These are phyloP conservation scores for Cathartes aura DNA, from an alignment of 2,113 vertebrate genomes.

Conservation along the genomic window DNA sequence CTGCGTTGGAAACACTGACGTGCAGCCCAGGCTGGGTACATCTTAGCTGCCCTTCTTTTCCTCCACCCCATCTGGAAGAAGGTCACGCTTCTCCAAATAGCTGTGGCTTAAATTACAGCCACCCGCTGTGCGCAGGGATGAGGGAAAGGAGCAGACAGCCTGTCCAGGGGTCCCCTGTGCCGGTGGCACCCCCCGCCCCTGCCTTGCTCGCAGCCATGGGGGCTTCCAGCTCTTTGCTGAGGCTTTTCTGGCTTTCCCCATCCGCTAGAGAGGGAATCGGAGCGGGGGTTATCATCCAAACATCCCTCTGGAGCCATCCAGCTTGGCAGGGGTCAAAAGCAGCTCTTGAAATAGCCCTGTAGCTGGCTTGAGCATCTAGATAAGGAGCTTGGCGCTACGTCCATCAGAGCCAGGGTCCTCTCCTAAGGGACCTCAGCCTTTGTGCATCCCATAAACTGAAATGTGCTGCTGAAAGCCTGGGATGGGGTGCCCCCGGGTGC, in stretches of 20 bases:
- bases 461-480: not conserved
- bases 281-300: not conserved
- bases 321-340: not conserved
- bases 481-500: not conserved
- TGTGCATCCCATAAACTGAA: not conserved
- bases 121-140: not conserved
- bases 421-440: not conserved
- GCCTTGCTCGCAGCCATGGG: not conserved
- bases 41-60: not conserved
- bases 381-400: not conserved
- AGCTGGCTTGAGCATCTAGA: not conserved
- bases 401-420: not conserved
- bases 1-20: not conserved
- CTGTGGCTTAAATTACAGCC: not conserved
- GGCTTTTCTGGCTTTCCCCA: not conserved
- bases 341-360: not conserved
- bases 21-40: not conserved
- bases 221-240: not conserved
- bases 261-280: not conserved
- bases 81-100: conserved; percentile 20
- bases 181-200: not conserved
- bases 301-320: not conserved
- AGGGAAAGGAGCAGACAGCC: not conserved
- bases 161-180: not conserved
- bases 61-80: conserved; percentile 1